Evolutionary conservation across 2,113 vertebrate genomes (phyloP).

Genomic region (Hippocampus mohnikei): DNA sequence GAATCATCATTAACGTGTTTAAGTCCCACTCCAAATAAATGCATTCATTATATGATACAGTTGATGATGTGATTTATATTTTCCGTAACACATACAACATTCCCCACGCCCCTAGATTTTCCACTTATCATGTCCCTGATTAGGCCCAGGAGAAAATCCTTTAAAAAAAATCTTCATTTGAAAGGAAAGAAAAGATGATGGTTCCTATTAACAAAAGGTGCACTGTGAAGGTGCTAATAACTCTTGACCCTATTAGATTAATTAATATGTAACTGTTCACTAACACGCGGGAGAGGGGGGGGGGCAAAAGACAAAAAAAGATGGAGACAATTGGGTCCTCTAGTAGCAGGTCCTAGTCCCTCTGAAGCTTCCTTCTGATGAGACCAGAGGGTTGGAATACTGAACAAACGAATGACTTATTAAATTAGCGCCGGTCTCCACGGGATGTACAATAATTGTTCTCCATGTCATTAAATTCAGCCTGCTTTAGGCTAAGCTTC

Average conservation of each 20-base stretch:
- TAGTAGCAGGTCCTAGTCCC: constrained; percentile 45
- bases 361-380: constrained; percentile 51
- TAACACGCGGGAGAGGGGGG: constrained; percentile 29
- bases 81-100: too few species aligned
- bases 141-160: constrained; percentile 5
- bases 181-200: constrained; percentile 22
- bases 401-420: constrained; percentile 65
- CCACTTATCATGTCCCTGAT: neutral
- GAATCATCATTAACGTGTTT: too few species aligned
- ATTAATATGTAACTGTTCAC: constrained; percentile 71
- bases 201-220: constrained; percentile 50
- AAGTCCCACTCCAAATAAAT: too few species aligned
- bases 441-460: constrained; percentile 66
- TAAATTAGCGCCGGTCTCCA: constrained; percentile 70
- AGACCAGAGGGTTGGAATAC: constrained; percentile 53
- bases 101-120: neutral
- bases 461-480: constrained; percentile 68
- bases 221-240: constrained; percentile 65
- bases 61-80: too few species aligned
- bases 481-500: constrained; percentile 51
- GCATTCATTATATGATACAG: too few species aligned
- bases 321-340: neutral
- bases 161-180: too few species aligned
- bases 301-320: neutral
- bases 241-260: constrained; percentile 76